Base-by-base conservation (phyloP, 2,797 vertebrate species). In the Carduelis carduelis region DNA sequence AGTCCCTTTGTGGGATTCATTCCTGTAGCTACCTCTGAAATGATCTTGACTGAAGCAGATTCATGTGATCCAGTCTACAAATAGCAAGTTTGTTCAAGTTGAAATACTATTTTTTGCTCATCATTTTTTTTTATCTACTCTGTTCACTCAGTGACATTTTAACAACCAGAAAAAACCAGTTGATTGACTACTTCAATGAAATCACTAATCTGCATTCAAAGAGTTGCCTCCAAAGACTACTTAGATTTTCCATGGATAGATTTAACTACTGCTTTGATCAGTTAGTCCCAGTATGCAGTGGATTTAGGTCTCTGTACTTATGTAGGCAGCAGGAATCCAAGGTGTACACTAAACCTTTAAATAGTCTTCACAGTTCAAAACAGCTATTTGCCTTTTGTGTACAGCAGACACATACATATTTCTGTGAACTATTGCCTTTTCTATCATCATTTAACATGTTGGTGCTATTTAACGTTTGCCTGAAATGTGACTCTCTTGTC, bases 1-100 rank as follows among this genome's bases (percentile, higher is more conserved):
- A 97, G 97, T 97, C 98, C 98, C 98, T 98, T 98, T 98, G 97
- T 98, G 98, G 98, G 98, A 98, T 98, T 98, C 98, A 98, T 97
- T 98, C 97, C 97, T 97, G 93, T 96, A 97, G 97, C 96, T 96
- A 95, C 95, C 95, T 98, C 98, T 93, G 90, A 97, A 96, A 97
- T 97, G 97, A 95, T 97, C 98, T 97, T 95, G 97, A 97, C 96
- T 97, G 96, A 94, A 96, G 97, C 94, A 96, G 97, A 97, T 97
- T 97, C 98, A 98, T 97, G 96, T 97, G 97, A 98, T 98, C 98
- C 96, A 95, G 96, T 96, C 92, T 94, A 95, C 97, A 97, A 97
- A 98, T 92, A 95, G 97, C 98, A 98, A 98, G 97, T 98, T 98
- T 98, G 97, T 97, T 96, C 95, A 97, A 97, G 94, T 95, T 96